These are phyloP conservation scores for Promerops cafer DNA, from an alignment of 2,113 vertebrate genomes.

Conservation along the genomic window DNA sequence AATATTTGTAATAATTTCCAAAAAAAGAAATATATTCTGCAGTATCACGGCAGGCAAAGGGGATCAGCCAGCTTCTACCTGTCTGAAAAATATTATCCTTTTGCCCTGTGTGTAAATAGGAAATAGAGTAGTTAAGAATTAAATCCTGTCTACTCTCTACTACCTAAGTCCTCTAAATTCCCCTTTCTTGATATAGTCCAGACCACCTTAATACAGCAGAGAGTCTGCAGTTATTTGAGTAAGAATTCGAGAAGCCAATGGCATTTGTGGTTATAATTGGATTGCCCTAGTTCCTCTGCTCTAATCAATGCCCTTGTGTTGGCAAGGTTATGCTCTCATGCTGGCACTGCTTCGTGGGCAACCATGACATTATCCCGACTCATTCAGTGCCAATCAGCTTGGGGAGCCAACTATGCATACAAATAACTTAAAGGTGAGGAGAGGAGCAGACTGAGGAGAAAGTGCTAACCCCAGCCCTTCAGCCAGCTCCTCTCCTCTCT, in stretches of 20 bases:
- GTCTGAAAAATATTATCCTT: neutral
- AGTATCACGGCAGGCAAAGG: neutral
- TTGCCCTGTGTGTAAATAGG: neutral
- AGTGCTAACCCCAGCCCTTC: neutral
- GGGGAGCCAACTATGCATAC: constrained; percentile 7
- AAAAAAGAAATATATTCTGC: neutral
- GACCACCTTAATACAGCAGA: constrained; percentile 52
- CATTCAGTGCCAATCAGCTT: neutral
- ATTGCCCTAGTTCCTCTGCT: constrained; percentile 58
- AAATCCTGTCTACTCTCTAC: neutral
- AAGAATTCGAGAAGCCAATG: constrained; percentile 30
- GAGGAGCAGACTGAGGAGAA: neutral
- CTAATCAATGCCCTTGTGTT: constrained; percentile 54
- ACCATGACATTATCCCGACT: constrained; percentile 23
- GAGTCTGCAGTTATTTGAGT: neutral
- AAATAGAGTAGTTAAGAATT: neutral
- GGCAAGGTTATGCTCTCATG: constrained; percentile 49
- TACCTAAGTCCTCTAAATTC: neutral
- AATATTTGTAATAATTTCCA: neutral
- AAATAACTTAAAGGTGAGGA: constrained; percentile 52
- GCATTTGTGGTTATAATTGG: constrained; percentile 58
- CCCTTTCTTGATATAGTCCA: neutral
- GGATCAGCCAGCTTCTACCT: neutral
- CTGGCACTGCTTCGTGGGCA: constrained; percentile 4
- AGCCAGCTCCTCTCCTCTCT: neutral